These are phyloP conservation scores for Nudaria mundana DNA, from an alignment of 2,888 invertebrate species.

Conservation along the genomic window DNA sequence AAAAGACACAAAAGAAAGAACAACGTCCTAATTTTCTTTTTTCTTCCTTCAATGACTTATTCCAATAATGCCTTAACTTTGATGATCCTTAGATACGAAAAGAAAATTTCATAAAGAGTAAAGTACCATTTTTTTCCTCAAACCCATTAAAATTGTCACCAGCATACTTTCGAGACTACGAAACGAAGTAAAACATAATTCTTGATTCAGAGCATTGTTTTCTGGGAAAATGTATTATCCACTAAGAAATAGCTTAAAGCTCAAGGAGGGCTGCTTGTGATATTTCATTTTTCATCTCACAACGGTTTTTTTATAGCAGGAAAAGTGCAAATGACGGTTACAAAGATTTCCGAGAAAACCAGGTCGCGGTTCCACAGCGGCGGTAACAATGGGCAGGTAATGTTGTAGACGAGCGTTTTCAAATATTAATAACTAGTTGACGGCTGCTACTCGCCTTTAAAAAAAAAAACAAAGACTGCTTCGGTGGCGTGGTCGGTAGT, in stretches of 20 bases:
- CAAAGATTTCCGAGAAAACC: conserved; percentile 56
- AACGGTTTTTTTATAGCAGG: conserved; percentile 56
- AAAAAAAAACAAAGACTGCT: no score
- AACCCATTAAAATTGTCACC: not conserved
- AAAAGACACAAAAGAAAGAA: no score
- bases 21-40: no score
- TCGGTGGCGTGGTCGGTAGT: no score
- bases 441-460: no score
- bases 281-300: conserved; percentile 73
- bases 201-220: conserved; percentile 20
- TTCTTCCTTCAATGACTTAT: no score
- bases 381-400: conserved; percentile 35
- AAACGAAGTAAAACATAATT: not conserved
- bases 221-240: conserved; percentile 29
- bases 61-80: no score
- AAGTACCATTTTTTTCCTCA: no score
- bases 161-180: not conserved
- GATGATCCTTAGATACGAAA: no score
- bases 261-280: conserved; percentile 48
- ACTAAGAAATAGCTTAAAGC: conserved; percentile 27
- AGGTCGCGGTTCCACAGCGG: conserved; percentile 46
- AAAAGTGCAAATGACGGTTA: conserved; percentile 74
- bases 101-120: no score
- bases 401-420: conserved; percentile 41
- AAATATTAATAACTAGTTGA: no score